Evolutionary conservation across 2,888 invertebrate genomes (phyloP).

Genomic region (Sericinus montela): DNA sequence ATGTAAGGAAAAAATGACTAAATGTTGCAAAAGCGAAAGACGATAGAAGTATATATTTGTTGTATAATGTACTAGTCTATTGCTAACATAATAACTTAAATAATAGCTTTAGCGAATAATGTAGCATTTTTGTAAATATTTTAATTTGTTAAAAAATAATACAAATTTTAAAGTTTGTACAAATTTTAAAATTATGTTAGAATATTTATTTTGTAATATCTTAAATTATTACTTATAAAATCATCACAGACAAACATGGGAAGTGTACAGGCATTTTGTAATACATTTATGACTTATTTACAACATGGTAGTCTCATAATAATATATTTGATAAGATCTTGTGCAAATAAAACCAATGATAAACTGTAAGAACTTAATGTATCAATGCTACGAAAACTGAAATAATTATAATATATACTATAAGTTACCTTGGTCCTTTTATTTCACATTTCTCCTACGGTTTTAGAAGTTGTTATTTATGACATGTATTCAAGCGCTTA

Average conservation of each 20-base stretch:
- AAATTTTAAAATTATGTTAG: no score
- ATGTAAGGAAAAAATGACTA: background rate
- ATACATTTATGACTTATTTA: background rate
- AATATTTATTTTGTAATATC: no score
- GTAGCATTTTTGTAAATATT: background rate
- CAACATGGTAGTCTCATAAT: background rate
- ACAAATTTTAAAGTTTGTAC: no score
- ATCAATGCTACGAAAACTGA: slow-evolving; percentile 8
- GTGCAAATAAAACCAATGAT: slow-evolving; percentile 5
- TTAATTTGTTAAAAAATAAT: no score
- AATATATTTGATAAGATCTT: slow-evolving; percentile 6
- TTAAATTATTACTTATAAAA: no score
- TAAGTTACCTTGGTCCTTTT: slow-evolving; percentile 11
- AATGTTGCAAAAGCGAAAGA: slow-evolving; percentile 1
- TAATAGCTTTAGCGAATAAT: slow-evolving; percentile 8
- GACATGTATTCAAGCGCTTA: no score
- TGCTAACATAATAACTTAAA: background rate
- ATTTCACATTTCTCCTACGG: no score
- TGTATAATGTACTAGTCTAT: no score
- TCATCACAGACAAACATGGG: no score
- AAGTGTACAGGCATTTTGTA: background rate
- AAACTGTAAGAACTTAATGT: slow-evolving; percentile 10
- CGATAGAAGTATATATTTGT: no score
- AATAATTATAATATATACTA: slow-evolving; percentile 6
- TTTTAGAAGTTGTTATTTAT: no score